phyloP scores from a whole-genome alignment of 2,113 vertebrate genomes.

The Psilopsiagon aymara region DNA sequence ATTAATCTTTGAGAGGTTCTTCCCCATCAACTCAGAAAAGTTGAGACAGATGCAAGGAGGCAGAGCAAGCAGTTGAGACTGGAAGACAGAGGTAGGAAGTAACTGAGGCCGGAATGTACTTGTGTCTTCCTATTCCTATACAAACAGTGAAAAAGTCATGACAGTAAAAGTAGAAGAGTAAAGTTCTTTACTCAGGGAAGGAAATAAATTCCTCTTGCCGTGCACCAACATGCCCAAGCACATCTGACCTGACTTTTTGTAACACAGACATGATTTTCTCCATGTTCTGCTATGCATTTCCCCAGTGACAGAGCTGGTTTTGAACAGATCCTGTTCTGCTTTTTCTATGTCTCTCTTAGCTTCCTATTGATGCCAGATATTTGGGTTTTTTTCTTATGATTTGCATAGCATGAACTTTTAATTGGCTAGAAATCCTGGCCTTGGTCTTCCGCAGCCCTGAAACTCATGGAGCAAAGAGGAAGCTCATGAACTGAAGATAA shows the following conservation, averaged over 20 bases:
- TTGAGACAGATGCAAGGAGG: neutral
- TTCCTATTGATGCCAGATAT: neutral
- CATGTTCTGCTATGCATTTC: neutral
- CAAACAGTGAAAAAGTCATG: neutral
- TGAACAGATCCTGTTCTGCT: neutral
- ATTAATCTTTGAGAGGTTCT: neutral
- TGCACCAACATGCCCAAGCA: neutral
- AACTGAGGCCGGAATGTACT: neutral
- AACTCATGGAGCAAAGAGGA: neutral
- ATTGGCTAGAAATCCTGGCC: neutral
- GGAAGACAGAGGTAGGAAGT: neutral
- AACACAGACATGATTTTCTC: neutral
- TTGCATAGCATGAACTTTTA: neutral
- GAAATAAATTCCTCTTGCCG: neutral
- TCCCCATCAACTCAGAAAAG: neutral
- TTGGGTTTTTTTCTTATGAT: neutral
- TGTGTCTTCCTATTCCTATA: neutral
- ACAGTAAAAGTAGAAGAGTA: neutral
- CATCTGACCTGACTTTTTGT: neutral
- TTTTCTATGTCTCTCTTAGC: neutral
- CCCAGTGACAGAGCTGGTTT: neutral
- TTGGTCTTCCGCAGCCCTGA: neutral
- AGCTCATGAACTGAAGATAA: neutral
- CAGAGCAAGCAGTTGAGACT: neutral
- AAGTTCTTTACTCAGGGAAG: neutral